Evolutionary conservation across 2,888 invertebrate species (phyloP), one percentile per base, ranked within the genome.

Genomic region (Tetramorium bicarinatum): DNA sequence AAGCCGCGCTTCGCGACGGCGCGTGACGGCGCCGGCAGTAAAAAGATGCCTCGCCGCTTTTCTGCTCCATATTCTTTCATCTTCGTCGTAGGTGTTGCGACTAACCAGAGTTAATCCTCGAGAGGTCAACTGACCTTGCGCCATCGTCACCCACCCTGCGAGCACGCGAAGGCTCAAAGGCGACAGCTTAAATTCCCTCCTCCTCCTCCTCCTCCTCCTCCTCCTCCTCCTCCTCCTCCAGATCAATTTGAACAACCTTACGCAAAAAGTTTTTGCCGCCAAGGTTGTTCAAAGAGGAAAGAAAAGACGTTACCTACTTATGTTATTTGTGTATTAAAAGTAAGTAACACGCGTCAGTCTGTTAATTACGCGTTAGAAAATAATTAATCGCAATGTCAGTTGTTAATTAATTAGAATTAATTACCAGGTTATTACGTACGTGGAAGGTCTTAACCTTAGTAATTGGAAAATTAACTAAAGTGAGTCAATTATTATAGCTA

Each of bases 1-100:
- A 1, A 0, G 85, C 87, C 85, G 88, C 87, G 91, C 82, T 85
- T 87, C 87, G 82, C 90, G 91, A 85, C 86, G 90, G 85, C 82
- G 93, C 94, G 90, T 93, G 91, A 93, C 94, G 92, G 90, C 92
- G 90, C 89, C 93, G 91, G 92, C 85, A 89, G 87, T 94, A 94
- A 94, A 93, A 89, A 85, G 76, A 66, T 34, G 21, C 64, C 38
- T 72, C 83, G 18, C 64, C n/a, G 69, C 83, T 1, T 9, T 21
- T 25, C 18, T 38, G 18, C 21, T 2, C 6, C 7, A 86, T 77
- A 91, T 93, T 92, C 94, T 94, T 93, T 93, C 93, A 94, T 94
- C 93, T 93, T 89, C 59, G 66, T 75, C 86, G 75, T 86, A 91
- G 91, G 91, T 90, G 83, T 83, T 85, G 83, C 83, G 41, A 80